Conservation (phyloP, 2,797 vertebrate genomes). For the Steatocranus sp. region DNA sequence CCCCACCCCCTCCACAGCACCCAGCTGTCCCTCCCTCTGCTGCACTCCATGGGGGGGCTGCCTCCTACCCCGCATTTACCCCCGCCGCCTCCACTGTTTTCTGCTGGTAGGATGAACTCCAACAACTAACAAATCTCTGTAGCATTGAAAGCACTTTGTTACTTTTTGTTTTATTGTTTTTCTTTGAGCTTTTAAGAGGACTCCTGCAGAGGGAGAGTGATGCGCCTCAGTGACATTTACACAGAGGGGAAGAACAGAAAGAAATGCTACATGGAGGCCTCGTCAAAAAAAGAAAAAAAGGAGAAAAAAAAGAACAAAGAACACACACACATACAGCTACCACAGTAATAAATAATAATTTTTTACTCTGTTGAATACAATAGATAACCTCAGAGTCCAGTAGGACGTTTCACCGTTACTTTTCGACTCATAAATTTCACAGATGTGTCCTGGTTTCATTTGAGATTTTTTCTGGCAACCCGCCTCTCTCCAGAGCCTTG, state of each 20-base stretch:
- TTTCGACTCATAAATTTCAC: slow-evolving; percentile 34
- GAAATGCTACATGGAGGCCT: slow-evolving; percentile 30
- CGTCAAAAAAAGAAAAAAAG: not conserved
- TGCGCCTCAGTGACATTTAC: slow-evolving; percentile 40
- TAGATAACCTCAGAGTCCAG: slow-evolving; percentile 64
- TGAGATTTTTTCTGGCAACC: slow-evolving; percentile 17
- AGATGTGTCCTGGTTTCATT: slow-evolving; percentile 36
- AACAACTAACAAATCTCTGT: slow-evolving; percentile 72
- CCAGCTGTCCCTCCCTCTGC: slow-evolving; percentile 75
- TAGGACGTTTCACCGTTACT: slow-evolving; percentile 30
- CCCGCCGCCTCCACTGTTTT: slow-evolving; percentile 82
- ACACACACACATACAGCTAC: slow-evolving; percentile 30
- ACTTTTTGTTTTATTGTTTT: slow-evolving; percentile 28
- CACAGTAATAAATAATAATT: slow-evolving; percentile 56
- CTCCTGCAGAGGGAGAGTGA: slow-evolving; percentile 29
- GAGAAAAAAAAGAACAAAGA: not conserved
- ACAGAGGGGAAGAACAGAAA: slow-evolving; percentile 17
- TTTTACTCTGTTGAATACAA: slow-evolving; percentile 68
- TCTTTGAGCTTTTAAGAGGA: slow-evolving; percentile 36
- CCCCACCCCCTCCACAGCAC: slow-evolving; percentile 50
- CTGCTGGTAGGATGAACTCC: slow-evolving; percentile 82
- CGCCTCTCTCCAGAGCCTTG: slow-evolving; percentile 46
- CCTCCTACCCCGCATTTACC: slow-evolving; percentile 79
- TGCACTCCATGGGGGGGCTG: slow-evolving; percentile 79
- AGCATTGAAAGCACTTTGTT: slow-evolving; percentile 66